Conservation (phyloP, 2,113 vertebrate genomes). For the Apeltes quadracus region DNA sequence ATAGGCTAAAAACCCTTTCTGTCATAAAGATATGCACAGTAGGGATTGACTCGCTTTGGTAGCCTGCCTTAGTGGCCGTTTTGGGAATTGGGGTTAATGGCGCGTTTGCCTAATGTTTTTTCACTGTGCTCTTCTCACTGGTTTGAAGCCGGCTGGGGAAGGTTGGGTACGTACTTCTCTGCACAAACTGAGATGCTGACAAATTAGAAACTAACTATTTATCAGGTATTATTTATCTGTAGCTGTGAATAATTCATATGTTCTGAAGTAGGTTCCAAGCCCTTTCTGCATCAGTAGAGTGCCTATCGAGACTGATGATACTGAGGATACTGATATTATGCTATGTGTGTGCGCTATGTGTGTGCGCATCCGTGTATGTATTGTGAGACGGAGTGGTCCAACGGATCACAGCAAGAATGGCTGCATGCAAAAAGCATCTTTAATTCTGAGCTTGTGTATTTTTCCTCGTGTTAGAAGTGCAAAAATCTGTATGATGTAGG, state of each 20-base stretch:
- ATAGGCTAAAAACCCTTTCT: neutral
- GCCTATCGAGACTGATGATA: conserved; percentile 52
- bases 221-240: conserved; percentile 61
- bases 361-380: conserved; percentile 5
- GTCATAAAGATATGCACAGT: neutral
- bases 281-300: conserved; percentile 58
- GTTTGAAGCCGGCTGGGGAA: neutral
- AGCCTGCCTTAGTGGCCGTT: neutral
- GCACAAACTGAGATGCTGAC: neutral
- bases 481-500: conserved; percentile 35
- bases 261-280: conserved; percentile 67
- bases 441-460: conserved; percentile 68
- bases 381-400: conserved; percentile 22
- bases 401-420: conserved; percentile 57
- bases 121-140: neutral
- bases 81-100: neutral
- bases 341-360: neutral
- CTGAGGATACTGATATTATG: conserved; percentile 14
- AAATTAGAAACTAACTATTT: no score
- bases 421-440: conserved; percentile 67
- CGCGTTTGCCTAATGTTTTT: neutral
- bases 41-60: neutral
- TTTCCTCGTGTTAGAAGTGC: conserved; percentile 45
- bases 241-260: conserved; percentile 75
- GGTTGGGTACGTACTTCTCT: neutral